These are phyloP conservation scores for Danaus melanippus DNA, from an alignment of 1,140 invertebrate species.

Conservation along the genomic window DNA sequence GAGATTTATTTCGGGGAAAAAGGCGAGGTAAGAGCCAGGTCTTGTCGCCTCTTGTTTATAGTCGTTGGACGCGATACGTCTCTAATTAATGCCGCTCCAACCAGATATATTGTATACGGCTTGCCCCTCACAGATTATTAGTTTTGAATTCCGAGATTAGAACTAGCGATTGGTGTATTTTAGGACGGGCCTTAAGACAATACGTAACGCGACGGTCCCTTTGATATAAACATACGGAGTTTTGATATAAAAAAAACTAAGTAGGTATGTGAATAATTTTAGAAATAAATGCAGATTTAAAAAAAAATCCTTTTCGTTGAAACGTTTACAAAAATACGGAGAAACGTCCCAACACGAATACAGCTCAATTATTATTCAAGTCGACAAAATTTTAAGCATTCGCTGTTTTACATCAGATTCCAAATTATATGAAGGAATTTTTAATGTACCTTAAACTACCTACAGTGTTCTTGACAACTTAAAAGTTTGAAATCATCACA, in stretches of 20 bases:
- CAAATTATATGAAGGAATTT: no score
- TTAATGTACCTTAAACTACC: no score
- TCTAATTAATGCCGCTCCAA: conserved; percentile 58
- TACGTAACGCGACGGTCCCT: no score
- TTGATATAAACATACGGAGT: conserved; percentile 3
- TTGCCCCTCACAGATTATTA: conserved; percentile 31
- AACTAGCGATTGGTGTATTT: conserved; percentile 24
- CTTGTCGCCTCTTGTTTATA: conserved; percentile 59
- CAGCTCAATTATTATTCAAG: no score
- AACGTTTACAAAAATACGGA: conserved; percentile 3
- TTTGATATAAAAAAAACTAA: conserved; percentile 7
- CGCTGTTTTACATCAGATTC: no score
- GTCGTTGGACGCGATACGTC: conserved; percentile 48
- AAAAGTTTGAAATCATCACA: no score
- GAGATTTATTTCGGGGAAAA: conserved; percentile 70
- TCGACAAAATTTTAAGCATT: no score
- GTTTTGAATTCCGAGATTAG: conserved; percentile 38
- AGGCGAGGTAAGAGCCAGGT: conserved; percentile 54
- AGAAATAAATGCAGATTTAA: conserved; percentile 3
- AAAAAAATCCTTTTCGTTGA: neutral
- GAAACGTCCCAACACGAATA: no score
- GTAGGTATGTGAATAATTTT: conserved; percentile 8
- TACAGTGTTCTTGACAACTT: no score
- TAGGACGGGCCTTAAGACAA: neutral
- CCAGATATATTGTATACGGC: conserved; percentile 45